Evolutionary conservation across 2,113 vertebrate genomes (phyloP).

Genomic region (Dipodomys stephensi): DNA sequence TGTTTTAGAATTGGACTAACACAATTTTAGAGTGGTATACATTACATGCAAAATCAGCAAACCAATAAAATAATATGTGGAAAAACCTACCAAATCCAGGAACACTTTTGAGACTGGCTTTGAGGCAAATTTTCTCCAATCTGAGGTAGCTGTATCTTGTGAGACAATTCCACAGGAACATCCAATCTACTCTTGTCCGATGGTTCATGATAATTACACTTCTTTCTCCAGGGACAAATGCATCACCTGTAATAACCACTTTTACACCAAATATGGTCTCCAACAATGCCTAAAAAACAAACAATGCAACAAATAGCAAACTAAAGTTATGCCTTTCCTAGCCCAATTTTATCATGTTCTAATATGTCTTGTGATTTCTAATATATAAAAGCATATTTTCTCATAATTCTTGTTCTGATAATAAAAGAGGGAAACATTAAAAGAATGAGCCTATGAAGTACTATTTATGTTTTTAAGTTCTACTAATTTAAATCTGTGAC

Average conservation of each 20-base stretch:
- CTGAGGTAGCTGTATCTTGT: slow-evolving; percentile 98
- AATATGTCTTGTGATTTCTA: not conserved
- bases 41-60: slow-evolving; percentile 36
- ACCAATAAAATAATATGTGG: slow-evolving; percentile 55
- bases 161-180: slow-evolving; percentile 99
- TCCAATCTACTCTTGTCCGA: slow-evolving; percentile 98
- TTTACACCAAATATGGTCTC: slow-evolving; percentile 97
- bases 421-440: not conserved
- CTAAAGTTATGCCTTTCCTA: slow-evolving; percentile 50
- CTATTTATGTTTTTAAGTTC: not conserved
- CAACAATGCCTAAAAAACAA: slow-evolving; percentile 91
- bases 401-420: slow-evolving; percentile 20
- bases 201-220: slow-evolving; percentile 99
- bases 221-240: slow-evolving; percentile 97
- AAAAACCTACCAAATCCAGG: slow-evolving; percentile 95
- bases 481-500: slow-evolving; percentile 48
- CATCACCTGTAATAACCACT: slow-evolving; percentile 97
- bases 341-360: not conserved
- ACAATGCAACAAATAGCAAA: not conserved
- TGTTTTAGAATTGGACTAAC: too few relatives aligned
- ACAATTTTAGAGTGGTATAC: not conserved
- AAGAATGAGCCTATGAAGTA: slow-evolving; percentile 25
- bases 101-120: slow-evolving; percentile 95
- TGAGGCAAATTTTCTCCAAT: slow-evolving; percentile 98
- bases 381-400: not conserved